These are phyloP conservation scores for Trichogramma dendrolimi DNA, from an alignment of 2,888 invertebrate species.

Conservation along the genomic window DNA sequence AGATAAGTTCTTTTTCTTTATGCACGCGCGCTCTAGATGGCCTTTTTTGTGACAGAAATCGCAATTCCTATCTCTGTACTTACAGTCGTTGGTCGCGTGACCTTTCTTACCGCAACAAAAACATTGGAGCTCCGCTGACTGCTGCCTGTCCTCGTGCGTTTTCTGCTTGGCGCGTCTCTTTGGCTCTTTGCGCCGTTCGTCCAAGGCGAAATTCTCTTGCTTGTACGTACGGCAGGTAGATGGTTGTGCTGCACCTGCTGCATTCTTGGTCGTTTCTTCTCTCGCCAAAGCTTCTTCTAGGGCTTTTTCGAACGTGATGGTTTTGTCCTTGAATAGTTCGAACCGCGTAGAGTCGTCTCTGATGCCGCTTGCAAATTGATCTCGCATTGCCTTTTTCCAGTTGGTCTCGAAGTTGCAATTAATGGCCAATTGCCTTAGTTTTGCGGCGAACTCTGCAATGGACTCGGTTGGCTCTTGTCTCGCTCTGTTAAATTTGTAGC, in stretches of 20 bases:
- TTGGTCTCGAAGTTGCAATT: conserved; percentile 16
- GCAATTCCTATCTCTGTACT: conserved; percentile 16
- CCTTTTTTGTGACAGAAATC: conserved; percentile 23
- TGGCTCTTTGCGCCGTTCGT: not conserved
- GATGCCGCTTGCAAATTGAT: conserved; percentile 19
- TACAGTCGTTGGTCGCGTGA: conserved; percentile 16
- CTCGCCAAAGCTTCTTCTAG: conserved; percentile 11
- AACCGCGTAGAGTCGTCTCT: conserved; percentile 16
- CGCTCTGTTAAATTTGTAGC: conserved; percentile 18
- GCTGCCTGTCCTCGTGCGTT: not conserved
- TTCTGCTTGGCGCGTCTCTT: too few species aligned
- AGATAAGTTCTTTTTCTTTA: conserved; percentile 15
- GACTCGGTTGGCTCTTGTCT: conserved; percentile 18
- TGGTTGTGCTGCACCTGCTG: conserved; percentile 11
- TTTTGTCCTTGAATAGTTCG: conserved; percentile 14
- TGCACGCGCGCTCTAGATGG: conserved; percentile 23
- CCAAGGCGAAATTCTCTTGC: conserved; percentile 15
- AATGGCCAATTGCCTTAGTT: conserved; percentile 6
- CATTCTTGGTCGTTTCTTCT: conserved; percentile 12
- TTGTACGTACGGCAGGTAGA: conserved; percentile 4
- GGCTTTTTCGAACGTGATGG: conserved; percentile 15
- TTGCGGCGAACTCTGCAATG: conserved; percentile 15
- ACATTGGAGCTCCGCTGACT: conserved; percentile 10
- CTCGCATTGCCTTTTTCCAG: conserved; percentile 9
- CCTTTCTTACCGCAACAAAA: conserved; percentile 22